Conservation (phyloP, 2,888 invertebrate species). For the Bimastos eiseni region DNA sequence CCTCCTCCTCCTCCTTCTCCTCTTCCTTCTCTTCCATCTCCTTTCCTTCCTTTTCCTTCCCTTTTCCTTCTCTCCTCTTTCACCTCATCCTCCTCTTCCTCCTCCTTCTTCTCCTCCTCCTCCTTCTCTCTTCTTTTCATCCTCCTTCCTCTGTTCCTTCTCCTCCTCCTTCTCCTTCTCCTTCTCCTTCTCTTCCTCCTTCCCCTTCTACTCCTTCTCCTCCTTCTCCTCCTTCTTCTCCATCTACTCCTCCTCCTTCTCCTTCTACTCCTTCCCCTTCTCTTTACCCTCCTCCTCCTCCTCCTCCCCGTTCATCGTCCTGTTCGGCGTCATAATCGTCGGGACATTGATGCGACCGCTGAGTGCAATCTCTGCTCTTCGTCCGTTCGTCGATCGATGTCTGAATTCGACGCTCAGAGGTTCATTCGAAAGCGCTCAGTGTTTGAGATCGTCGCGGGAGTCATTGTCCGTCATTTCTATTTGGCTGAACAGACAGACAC, state of each 20-base stretch:
- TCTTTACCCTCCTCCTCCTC: not conserved
- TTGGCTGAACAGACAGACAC: not conserved
- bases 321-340: slow-evolving; percentile 16
- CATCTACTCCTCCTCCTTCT: too few relatives aligned
- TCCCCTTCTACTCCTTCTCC: not conserved
- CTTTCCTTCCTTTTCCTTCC: not conserved
- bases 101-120: not conserved
- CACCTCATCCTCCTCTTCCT: not conserved
- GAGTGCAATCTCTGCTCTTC: not conserved
- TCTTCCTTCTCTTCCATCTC: not conserved
- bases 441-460: not conserved
- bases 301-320: not conserved
- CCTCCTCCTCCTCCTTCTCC: too few relatives aligned
- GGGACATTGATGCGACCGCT: slow-evolving; percentile 23
- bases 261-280: too few relatives aligned
- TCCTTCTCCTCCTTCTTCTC: not conserved
- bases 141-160: not conserved
- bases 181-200: not conserved
- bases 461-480: not conserved
- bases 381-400: not conserved
- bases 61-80: not conserved
- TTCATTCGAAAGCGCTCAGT: not conserved
- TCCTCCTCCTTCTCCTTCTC: not conserved
- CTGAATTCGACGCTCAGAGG: not conserved
- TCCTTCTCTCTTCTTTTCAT: not conserved